Evolutionary conservation across 1,140 invertebrate species (phyloP), one percentile per base, ranked within the genome.

Genomic region (Drosophila mauritiana): DNA sequence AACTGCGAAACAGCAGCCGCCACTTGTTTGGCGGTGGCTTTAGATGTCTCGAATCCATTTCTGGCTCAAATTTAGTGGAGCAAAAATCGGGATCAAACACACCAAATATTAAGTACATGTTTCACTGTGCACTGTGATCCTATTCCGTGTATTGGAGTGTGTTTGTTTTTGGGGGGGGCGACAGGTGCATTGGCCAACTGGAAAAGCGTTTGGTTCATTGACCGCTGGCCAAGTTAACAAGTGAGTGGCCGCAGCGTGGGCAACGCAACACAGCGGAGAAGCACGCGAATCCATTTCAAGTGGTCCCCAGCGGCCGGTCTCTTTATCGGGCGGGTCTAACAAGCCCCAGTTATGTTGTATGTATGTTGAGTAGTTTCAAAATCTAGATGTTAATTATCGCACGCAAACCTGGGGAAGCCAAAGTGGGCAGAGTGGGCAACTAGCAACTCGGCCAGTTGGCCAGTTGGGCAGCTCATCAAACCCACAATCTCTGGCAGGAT

Each of bases 351-450:
- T 88, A 76, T 86, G 76, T 83, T 84, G 63, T 79, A 78, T 83
- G 83, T 86, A 88, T 88, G 83, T 75, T 82, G 80, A 86, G 68
- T 79, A 82, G 83, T 81, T 79, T 79, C 45, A 83, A 59, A 64
- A 69, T 75, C 67, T 78, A 72, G 83, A 83, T 89, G 80, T 89
- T 86, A 76, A 86, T 83, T 86, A 86, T 89, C 67, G 79, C 83
- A 86, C 83, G 83, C 84, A 86, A 86, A 68, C 59, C 74, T 63
- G 17, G 25, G 45, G 45, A 43, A 42, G 48, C 36, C 46, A 7
- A 13, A 22, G 34, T 39, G 20, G 25, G 51, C 27, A 27, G 39
- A 27, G 46, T 40, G 52, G 62, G 58, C 68, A 52, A 51, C 11
- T 43, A 34, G 34, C 34, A 1, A 2, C 7, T 40, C 17, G 45